These are phyloP conservation scores for Heliconius nattereri DNA, from an alignment of 1,140 invertebrate genomes.

Conservation along the genomic window DNA sequence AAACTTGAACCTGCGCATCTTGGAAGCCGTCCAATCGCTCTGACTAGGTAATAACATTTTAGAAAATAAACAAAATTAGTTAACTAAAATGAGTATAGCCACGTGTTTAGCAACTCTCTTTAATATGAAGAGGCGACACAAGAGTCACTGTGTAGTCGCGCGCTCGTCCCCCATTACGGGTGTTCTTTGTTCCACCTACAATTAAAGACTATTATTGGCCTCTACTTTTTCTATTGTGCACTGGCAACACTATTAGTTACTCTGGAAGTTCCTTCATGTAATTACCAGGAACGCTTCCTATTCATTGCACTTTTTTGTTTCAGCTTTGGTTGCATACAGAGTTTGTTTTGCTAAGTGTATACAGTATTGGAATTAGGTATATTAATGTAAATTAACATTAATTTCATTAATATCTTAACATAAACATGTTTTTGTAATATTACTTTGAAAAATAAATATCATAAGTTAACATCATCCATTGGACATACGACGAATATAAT, in stretches of 20 bases:
- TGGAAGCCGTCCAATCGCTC: no score
- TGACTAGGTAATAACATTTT: no score
- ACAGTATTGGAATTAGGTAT: background rate
- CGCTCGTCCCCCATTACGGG: constrained; percentile 62
- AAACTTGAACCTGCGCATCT: no score
- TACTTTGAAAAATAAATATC: no score
- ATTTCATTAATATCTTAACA: no score
- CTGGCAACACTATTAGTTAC: constrained; percentile 50
- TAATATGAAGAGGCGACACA: constrained; percentile 40
- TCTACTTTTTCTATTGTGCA: constrained; percentile 60
- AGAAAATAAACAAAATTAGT: no score
- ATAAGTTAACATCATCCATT: no score
- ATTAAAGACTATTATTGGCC: constrained; percentile 69
- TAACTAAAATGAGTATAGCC: background rate
- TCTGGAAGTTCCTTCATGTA: constrained; percentile 45
- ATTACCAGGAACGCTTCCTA: constrained; percentile 49
- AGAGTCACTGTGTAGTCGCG: constrained; percentile 61
- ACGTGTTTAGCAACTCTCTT: constrained; percentile 11
- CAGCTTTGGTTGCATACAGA: background rate
- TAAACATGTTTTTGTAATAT: no score
- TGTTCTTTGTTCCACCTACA: constrained; percentile 65
- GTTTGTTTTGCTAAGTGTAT: background rate
- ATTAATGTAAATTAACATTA: no score
- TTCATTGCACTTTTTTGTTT: constrained; percentile 32
- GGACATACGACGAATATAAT: no score